Evolutionary conservation across 2,113 vertebrate genomes (phyloP), one percentile per base, ranked within the genome.

Genomic region (Epinephelus fuscoguttatus): DNA sequence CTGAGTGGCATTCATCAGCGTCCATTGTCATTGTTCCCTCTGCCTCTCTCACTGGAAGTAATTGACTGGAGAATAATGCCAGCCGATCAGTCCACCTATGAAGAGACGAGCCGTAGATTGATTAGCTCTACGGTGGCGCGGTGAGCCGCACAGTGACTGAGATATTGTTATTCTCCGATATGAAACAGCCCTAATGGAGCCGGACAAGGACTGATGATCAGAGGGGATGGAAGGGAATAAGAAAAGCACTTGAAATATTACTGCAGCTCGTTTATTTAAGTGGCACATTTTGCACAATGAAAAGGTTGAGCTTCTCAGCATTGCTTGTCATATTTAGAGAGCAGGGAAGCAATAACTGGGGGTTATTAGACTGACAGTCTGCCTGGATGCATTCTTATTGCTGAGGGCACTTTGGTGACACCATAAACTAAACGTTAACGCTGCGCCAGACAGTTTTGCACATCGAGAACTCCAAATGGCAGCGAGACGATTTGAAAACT

Each of bases 31-130:
- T 93, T 89, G 91, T 80, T 82, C 60, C 86, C 76, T 64, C 83
- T 81, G 87, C 91, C 80, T 90, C 90, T 89, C 86, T 91, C 83
- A 62, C 70, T 79, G 64, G 75, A 80, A 76, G 91, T 95, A 95
- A 96, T 95, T 94, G 95, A 92, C 93, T 93, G 89, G 86, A 92
- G 91, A 91, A 92, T 95, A 92, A 94, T 90, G 89, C 91, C 85
- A 60, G 84, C 78, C 84, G 82, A 92, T 90, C 88, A 84, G 86
- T 92, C 86, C 93, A 93, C 92, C 91, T 93, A 93, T 92, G 76
- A 84, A 84, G 93, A 91, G 84, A 88, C 68, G 78, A 84, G 80
- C 74, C 49, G 52, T 56, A 77, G 93, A 94, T 93, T 92, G 94
- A 94, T 95, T 87, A 85, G 80, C 72, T 85, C 69, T 68, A 68